Evolutionary conservation across 2,113 vertebrate species (phyloP).

Genomic region (Rhinolophus sinicus): DNA sequence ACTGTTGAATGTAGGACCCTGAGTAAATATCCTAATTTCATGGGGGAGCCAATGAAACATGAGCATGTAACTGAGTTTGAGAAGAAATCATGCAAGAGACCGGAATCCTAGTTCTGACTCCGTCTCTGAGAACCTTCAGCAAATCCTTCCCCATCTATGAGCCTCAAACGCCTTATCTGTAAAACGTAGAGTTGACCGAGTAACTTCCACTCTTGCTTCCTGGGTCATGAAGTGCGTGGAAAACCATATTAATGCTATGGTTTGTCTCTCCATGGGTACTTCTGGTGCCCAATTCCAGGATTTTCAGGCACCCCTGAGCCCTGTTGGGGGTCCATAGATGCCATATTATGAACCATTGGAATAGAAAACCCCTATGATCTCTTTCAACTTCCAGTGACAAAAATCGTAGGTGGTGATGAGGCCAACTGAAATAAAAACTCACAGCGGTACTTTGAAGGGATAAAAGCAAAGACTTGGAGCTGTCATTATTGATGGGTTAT

Average conservation of each 20-base stretch:
- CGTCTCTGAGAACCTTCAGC: not conserved
- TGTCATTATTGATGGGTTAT: not conserved
- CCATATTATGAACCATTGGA: not conserved
- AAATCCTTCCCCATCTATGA: not conserved
- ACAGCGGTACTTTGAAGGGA: not conserved
- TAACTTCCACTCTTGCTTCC: not conserved
- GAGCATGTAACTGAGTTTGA: not conserved
- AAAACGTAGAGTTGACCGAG: not conserved
- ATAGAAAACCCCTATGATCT: not conserved
- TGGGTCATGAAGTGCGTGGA: not conserved
- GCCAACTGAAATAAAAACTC: not conserved
- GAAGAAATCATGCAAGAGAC: not conserved
- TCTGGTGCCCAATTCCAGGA: not conserved
- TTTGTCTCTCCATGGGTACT: no score
- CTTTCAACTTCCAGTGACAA: not conserved
- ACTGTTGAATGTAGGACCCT: not conserved
- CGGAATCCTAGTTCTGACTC: not conserved
- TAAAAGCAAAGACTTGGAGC: not conserved
- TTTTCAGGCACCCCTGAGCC: not conserved
- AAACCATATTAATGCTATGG: not conserved
- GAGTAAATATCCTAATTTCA: not conserved
- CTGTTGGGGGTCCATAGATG: not conserved
- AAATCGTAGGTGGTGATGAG: not conserved
- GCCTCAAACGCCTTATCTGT: not conserved
- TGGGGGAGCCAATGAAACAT: not conserved